These are phyloP conservation scores for Scomberomorus guttatus DNA, from an alignment of 2,797 vertebrate species.

Conservation along the genomic window DNA sequence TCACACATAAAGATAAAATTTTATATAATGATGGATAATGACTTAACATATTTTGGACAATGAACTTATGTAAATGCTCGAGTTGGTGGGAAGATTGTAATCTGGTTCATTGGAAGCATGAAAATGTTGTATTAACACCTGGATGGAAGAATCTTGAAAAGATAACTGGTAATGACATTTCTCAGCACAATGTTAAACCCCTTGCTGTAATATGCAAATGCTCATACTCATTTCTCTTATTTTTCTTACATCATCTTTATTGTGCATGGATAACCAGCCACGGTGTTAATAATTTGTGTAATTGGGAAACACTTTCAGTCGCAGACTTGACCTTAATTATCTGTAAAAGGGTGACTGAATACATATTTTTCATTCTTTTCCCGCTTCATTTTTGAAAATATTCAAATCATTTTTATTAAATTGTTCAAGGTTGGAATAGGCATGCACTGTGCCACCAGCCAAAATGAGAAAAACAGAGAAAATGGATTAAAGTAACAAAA, in stretches of 20 bases:
- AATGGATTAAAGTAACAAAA: background rate
- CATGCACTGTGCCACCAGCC: background rate
- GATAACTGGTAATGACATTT: constrained; percentile 8
- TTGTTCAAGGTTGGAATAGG: background rate
- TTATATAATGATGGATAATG: constrained; percentile 46
- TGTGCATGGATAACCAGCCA: background rate
- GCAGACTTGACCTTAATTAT: background rate
- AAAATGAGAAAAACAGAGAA: background rate
- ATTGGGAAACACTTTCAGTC: constrained; percentile 5
- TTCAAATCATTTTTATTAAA: background rate
- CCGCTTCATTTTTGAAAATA: no score
- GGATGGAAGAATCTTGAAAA: background rate
- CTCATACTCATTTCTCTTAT: background rate
- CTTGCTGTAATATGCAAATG: background rate
- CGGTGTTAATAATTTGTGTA: background rate
- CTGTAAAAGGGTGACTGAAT: constrained; percentile 12
- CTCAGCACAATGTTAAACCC: constrained; percentile 19
- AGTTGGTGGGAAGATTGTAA: constrained; percentile 19
- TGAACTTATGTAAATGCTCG: constrained; percentile 13
- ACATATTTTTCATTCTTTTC: constrained; percentile 21
- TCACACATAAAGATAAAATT: constrained; percentile 28
- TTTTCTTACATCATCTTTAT: background rate
- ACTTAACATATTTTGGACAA: background rate
- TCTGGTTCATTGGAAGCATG: constrained; percentile 18
- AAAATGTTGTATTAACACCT: constrained; percentile 21